These are phyloP conservation scores for Zhengitettix transpicula DNA, from an alignment of 2,888 invertebrate genomes.

Conservation along the genomic window DNA sequence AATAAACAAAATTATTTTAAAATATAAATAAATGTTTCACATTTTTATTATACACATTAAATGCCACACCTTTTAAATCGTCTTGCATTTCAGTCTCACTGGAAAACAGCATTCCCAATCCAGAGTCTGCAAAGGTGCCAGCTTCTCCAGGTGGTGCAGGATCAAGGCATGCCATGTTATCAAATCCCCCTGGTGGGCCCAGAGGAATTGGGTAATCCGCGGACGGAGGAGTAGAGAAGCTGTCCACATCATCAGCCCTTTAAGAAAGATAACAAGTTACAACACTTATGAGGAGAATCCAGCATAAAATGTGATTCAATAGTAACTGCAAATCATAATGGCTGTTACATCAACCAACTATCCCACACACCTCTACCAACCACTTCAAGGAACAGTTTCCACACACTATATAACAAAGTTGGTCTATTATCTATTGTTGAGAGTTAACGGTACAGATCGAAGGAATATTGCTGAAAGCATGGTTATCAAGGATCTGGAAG, in stretches of 20 bases:
- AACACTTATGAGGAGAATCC: too few relatives aligned
- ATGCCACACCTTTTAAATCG: conserved; percentile 21
- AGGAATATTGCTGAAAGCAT: too few relatives aligned
- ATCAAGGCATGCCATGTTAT: conserved; percentile 21
- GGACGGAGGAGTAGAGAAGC: conserved; percentile 16
- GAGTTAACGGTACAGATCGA: too few relatives aligned
- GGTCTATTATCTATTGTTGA: too few relatives aligned
- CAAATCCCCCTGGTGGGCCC: conserved; percentile 21
- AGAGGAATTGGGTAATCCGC: conserved; percentile 23
- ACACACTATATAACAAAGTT: too few relatives aligned
- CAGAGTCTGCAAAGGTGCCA: conserved; percentile 24
- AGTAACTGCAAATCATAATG: too few relatives aligned
- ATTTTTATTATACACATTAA: not conserved
- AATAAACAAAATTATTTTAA: not conserved
- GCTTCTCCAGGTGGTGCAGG: conserved; percentile 20
- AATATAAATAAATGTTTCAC: not conserved
- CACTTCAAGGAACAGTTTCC: too few relatives aligned
- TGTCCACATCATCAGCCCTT: conserved; percentile 18
- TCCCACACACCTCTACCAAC: too few relatives aligned
- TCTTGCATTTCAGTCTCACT: conserved; percentile 22
- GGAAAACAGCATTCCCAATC: conserved; percentile 23
- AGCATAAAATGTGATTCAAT: too few relatives aligned
- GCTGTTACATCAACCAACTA: too few relatives aligned
- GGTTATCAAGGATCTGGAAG: too few relatives aligned
- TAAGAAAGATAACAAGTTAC: too few relatives aligned